These are phyloP conservation scores for Oxygymnocypris stewartii DNA, from an alignment of 2,113 vertebrate genomes.

Conservation along the genomic window DNA sequence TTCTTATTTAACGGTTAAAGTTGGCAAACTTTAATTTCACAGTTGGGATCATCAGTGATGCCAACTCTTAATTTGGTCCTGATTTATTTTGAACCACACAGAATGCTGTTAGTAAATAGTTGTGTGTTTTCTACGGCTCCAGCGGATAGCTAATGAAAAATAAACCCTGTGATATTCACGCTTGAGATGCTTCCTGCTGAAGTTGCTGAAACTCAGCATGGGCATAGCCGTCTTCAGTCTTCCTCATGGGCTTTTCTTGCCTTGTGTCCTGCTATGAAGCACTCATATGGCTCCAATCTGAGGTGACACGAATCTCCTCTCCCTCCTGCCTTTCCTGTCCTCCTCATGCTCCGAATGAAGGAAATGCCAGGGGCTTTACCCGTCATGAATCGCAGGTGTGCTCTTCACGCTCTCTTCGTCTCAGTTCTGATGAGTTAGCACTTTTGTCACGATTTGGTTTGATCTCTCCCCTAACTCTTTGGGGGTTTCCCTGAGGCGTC, in stretches of 20 bases:
- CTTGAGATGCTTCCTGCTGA: conserved; percentile 9
- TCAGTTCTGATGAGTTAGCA: conserved; percentile 20
- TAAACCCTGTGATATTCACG: conserved; percentile 4
- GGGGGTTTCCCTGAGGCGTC: conserved; percentile 12
- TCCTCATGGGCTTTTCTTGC: background rate
- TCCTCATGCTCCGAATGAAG: background rate
- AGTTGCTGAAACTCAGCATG: conserved; percentile 7
- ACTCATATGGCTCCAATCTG: conserved; percentile 44
- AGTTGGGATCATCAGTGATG: background rate
- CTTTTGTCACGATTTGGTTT: conserved; percentile 20
- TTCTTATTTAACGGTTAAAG: background rate
- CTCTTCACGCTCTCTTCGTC: background rate
- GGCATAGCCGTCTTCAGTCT: background rate
- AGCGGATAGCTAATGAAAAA: conserved; percentile 39
- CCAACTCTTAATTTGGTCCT: conserved; percentile 19
- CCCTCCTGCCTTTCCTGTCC: conserved; percentile 11
- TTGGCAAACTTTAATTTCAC: background rate
- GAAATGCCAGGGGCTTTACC: conserved; percentile 32
- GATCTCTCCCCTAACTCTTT: background rate
- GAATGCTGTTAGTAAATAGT: conserved; percentile 26
- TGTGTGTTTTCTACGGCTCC: conserved; percentile 10
- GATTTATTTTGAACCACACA: background rate
- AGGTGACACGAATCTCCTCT: conserved; percentile 25
- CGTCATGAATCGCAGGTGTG: background rate
- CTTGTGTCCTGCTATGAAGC: background rate